Evolutionary conservation across 2,113 vertebrate genomes (phyloP).

Genomic region (Hymenochirus boettgeri): DNA sequence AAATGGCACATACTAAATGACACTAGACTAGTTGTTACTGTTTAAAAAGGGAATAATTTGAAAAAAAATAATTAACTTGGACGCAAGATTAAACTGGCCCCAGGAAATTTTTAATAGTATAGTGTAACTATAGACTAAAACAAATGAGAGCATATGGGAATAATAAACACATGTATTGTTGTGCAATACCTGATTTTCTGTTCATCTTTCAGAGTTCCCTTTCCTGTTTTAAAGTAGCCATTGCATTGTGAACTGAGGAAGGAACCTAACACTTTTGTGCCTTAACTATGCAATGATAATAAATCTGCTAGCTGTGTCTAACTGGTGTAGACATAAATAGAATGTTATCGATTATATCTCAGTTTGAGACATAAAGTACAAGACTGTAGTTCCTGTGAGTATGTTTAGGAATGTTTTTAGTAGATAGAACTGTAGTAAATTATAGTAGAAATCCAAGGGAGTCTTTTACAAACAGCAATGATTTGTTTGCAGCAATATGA

Average conservation of each 20-base stretch:
- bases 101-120: too few species aligned
- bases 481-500: not conserved
- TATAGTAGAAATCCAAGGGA: conserved; percentile 9
- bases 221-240: conserved; percentile 3
- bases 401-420: conserved; percentile 5
- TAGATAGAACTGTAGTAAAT: conserved; percentile 12
- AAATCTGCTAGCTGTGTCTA: not conserved
- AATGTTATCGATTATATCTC: conserved; percentile 16
- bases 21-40: too few species aligned
- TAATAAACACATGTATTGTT: not conserved
- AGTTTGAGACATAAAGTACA: not conserved
- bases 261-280: not conserved
- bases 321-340: conserved; percentile 2
- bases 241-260: conserved; percentile 4
- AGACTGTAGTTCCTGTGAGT: conserved; percentile 29
- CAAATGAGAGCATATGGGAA: not conserved
- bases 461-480: conserved; percentile 2
- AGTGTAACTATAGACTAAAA: not conserved
- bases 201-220: not conserved
- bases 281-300: conserved; percentile 5
- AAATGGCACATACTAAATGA: too few species aligned
- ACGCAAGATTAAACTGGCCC: too few species aligned
- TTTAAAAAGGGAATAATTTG: too few species aligned
- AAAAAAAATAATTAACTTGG: too few species aligned
- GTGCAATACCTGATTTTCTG: not conserved